phyloP scores from a whole-genome alignment of 1,140 invertebrate species.

The Drosophila sucinea region DNA sequence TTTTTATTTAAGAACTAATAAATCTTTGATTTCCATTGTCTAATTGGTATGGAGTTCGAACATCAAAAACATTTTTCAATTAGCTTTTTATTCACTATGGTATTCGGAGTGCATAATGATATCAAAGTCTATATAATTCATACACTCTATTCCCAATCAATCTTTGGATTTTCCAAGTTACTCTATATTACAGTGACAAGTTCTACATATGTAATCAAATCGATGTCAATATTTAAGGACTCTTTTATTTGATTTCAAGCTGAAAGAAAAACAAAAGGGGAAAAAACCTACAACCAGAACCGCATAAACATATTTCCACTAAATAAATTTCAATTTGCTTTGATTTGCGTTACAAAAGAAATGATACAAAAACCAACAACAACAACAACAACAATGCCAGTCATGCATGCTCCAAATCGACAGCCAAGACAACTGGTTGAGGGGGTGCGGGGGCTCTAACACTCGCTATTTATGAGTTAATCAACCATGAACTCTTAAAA shows the following conservation, averaged over 20 bases:
- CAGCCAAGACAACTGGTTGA: not conserved
- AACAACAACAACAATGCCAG: constrained; percentile 29
- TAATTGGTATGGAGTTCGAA: too few relatives aligned
- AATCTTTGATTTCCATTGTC: too few relatives aligned
- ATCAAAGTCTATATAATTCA: too few relatives aligned
- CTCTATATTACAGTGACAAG: not conserved
- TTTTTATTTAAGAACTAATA: too few relatives aligned
- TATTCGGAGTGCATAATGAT: too few relatives aligned
- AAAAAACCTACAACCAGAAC: not conserved
- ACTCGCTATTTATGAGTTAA: constrained; percentile 62
- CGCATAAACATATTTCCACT: constrained; percentile 54
- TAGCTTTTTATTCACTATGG: too few relatives aligned
- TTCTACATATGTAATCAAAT: not conserved
- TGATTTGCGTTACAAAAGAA: constrained; percentile 3
- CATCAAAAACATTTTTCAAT: too few relatives aligned
- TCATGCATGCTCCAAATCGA: constrained; percentile 45
- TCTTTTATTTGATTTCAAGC: not conserved
- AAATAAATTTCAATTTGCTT: constrained; percentile 67
- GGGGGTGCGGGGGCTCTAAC: constrained; percentile 11
- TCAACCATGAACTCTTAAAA: constrained; percentile 63
- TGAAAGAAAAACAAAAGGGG: not conserved
- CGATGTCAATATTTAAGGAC: not conserved
- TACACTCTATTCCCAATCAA: too few relatives aligned
- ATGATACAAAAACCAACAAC: constrained; percentile 24
- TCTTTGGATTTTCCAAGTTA: too few relatives aligned